Conservation (phyloP, 2,888 invertebrate genomes). For the Petrophora chlorosata region DNA sequence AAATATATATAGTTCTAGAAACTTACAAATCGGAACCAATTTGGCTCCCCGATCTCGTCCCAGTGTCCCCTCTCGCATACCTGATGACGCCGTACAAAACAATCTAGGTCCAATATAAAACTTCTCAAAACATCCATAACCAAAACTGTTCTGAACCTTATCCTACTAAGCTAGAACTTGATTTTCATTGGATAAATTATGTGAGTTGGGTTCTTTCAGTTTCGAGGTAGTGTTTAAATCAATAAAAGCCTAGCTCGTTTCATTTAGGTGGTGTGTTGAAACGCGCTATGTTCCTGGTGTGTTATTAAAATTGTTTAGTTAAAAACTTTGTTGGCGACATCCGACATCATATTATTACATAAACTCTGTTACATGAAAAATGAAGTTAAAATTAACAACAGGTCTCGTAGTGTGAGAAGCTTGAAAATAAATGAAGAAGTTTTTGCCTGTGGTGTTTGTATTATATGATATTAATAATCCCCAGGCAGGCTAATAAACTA, state of each 20-base stretch:
- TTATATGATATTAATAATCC: too few relatives aligned
- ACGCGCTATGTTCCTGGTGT: constrained; percentile 5
- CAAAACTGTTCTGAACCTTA: not conserved
- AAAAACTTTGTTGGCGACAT: constrained; percentile 2
- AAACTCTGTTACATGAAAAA: not conserved
- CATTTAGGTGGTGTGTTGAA: constrained; percentile 1
- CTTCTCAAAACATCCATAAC: constrained; percentile 11
- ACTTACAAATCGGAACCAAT: constrained; percentile 43
- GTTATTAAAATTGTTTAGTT: constrained; percentile 19
- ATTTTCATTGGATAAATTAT: not conserved
- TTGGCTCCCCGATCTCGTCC: constrained; percentile 39
- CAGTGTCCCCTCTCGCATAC: constrained; percentile 46
- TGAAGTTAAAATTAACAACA: not conserved
- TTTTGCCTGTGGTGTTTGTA: too few relatives aligned
- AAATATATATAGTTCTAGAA: constrained; percentile 2
- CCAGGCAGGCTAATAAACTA: too few relatives aligned
- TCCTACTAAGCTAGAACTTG: not conserved
- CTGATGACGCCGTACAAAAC: constrained; percentile 52
- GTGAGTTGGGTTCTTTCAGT: constrained; percentile 2
- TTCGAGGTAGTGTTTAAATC: constrained; percentile 6
- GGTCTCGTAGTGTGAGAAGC: too few relatives aligned
- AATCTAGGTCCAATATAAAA: constrained; percentile 42
- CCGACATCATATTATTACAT: too few relatives aligned
- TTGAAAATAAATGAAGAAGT: too few relatives aligned
- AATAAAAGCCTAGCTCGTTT: constrained; percentile 14